Percentiles rank a stretch among this genome's conserved stretches.
Evolutionary conservation across 2,797 vertebrate species (phyloP).

Genomic region (Oophaga sylvatica): DNA sequence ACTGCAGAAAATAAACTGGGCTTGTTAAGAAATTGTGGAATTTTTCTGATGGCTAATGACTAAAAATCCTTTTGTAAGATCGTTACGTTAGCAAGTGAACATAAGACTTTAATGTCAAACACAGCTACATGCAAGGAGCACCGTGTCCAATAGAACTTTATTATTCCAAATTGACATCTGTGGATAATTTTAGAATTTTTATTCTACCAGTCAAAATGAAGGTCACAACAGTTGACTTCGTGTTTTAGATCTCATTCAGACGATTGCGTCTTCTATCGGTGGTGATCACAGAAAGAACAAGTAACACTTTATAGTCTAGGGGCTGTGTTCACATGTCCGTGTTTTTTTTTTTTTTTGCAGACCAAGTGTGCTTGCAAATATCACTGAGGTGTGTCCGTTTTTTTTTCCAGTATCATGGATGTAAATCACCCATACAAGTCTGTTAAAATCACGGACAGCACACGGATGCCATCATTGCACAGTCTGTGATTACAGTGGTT

Average conservation of each 20-base stretch:
- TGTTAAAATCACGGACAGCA: too few species aligned
- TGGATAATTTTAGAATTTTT: background rate
- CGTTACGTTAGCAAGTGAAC: background rate
- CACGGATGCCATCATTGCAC: too few species aligned
- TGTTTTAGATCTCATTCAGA: too few species aligned
- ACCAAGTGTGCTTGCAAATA: too few species aligned
- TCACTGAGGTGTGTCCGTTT: too few species aligned
- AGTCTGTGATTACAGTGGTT: too few species aligned
- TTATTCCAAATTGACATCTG: background rate
- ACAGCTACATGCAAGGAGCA: background rate
- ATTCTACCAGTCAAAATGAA: background rate
- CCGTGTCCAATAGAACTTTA: background rate
- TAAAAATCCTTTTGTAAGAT: background rate
- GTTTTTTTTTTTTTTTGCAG: too few species aligned
- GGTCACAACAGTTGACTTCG: too few species aligned
- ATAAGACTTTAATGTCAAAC: too few species aligned
- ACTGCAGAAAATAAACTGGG: background rate
- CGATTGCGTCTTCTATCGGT: background rate
- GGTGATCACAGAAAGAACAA: background rate
- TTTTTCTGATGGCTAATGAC: background rate
- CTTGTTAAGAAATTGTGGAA: background rate
- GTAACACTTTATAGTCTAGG: background rate
- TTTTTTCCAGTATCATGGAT: too few species aligned
- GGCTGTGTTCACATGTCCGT: background rate
- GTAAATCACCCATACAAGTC: too few species aligned